phyloP scores from a whole-genome alignment of 2,113 vertebrate genomes.

The Polypterus senegalus region DNA sequence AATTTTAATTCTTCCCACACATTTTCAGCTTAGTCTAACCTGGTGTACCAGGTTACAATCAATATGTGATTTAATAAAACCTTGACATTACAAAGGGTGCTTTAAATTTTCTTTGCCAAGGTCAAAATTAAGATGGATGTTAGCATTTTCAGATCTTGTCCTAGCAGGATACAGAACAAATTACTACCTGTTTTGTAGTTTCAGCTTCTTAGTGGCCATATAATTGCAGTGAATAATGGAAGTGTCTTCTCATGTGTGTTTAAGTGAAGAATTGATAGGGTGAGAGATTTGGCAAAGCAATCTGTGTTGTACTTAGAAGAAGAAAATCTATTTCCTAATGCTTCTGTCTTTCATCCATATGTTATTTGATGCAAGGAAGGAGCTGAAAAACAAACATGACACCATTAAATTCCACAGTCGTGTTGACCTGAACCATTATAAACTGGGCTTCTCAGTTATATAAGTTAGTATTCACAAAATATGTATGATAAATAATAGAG shows the following conservation, averaged over 20 bases:
- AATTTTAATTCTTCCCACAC: too few relatives aligned
- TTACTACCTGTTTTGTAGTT: constrained; percentile 10
- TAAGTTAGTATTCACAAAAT: too few relatives aligned
- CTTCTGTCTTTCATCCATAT: too few relatives aligned
- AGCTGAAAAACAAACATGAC: too few relatives aligned
- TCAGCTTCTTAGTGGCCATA: constrained; percentile 9
- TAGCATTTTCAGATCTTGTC: constrained; percentile 9
- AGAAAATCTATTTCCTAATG: neutral
- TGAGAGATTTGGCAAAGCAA: neutral
- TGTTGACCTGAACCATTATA: too few relatives aligned
- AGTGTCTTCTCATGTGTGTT: constrained; percentile 9
- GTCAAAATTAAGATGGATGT: constrained; percentile 19
- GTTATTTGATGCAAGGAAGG: too few relatives aligned
- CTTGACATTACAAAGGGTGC: neutral
- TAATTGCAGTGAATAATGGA: constrained; percentile 18
- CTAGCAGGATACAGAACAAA: constrained; percentile 14
- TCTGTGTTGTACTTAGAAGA: neutral
- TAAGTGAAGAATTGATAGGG: constrained; percentile 8
- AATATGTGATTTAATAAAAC: neutral
- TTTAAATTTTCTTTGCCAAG: constrained; percentile 12
- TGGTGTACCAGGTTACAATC: neutral
- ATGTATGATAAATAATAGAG: too few relatives aligned
- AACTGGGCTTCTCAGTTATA: too few relatives aligned
- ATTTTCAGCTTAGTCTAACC: too few relatives aligned
- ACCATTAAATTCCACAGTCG: too few relatives aligned